Percentiles rank a stretch among this genome's conserved stretches.
These are phyloP conservation scores for Pomacea maculata DNA, from an alignment of 1,140 invertebrate genomes.

Conservation along the genomic window DNA sequence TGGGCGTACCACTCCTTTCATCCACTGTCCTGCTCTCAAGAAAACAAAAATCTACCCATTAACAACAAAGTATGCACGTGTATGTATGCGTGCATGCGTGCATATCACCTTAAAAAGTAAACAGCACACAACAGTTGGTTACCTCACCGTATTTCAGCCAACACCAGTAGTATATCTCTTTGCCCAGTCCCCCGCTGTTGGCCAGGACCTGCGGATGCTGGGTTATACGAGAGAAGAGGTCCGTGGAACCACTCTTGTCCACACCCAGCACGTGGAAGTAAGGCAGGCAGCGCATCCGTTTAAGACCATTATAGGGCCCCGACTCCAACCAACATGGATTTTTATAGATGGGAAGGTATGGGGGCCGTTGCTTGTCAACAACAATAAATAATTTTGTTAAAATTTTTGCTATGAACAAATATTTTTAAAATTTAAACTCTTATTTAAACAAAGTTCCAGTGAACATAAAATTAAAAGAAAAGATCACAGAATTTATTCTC, in stretches of 20 bases:
- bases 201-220: conserved; percentile 43
- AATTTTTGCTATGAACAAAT: background rate
- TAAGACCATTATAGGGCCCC: background rate
- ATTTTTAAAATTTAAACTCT: background rate
- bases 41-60: background rate
- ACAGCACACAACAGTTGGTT: too few species aligned
- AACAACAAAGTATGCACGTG: background rate
- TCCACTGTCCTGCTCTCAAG: conserved; percentile 18
- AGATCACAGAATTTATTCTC: background rate
- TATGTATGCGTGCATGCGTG: background rate
- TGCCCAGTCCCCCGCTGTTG: conserved; percentile 39
- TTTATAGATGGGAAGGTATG: conserved; percentile 39
- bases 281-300: conserved; percentile 41
- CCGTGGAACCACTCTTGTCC: conserved; percentile 55
- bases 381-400: background rate
- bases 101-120: too few species aligned
- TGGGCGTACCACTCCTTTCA: background rate
- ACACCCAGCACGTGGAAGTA: conserved; percentile 55
- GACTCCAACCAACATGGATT: conserved; percentile 51
- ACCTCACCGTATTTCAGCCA: conserved; percentile 52
- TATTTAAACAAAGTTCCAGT: background rate
- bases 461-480: too few species aligned
- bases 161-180: conserved; percentile 56
- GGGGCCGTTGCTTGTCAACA: conserved; percentile 32
- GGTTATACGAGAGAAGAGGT: conserved; percentile 43